Base-by-base conservation (phyloP, 30 jellyfish, hydroid and myxozoan species). In the Cassiopea andromeda region DNA sequence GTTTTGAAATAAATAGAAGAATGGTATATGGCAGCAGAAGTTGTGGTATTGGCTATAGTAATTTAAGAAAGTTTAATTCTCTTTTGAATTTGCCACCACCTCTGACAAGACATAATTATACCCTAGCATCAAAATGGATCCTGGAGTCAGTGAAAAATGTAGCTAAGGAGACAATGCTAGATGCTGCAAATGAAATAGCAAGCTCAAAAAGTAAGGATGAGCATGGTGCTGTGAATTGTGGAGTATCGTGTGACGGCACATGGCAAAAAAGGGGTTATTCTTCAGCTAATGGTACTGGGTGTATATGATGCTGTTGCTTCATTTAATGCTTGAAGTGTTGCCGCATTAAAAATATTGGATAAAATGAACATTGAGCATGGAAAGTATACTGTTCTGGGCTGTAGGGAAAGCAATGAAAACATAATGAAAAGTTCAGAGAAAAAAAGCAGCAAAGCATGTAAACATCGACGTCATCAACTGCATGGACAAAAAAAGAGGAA, bases 291-390 rank as follows among this genome's bases (percentile, higher is more conserved):
- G 73, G 73, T 8, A 2, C 27, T 86, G 60, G 94, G 94, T n/a
- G 82, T 75, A 2, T 86, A 86, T 73, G 94, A 86, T 66, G 90
- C 89, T 1, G 83, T 84, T 10, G 75, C 76, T 2, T 7, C 69
- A 7, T 84, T 69, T 38, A 84, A 84, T 46, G 12, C 44, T 38
- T 88, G 92, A 27, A 44, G 87, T 5, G 45, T 38, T 1, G 92
- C 88, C 1, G 18, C 76, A 1, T 2, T 84, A 14, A 27, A 43
- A 15, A 27, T 70, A 18, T 57, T 43, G 38, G 17, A 69, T 27
- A 49, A 48, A 8, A 4, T 69, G 2, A 38, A 4, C 10, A 1
- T 48, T 19, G 43, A 5, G 3, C 60, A 50, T 46, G 77, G 91
- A 44, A 47, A 45, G 45, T 64, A 83, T 46, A 46, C 85, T 1